Evolutionary conservation across 1,140 invertebrate genomes (phyloP), one percentile per base, ranked within the genome.

Genomic region (Drosophila repleta): DNA sequence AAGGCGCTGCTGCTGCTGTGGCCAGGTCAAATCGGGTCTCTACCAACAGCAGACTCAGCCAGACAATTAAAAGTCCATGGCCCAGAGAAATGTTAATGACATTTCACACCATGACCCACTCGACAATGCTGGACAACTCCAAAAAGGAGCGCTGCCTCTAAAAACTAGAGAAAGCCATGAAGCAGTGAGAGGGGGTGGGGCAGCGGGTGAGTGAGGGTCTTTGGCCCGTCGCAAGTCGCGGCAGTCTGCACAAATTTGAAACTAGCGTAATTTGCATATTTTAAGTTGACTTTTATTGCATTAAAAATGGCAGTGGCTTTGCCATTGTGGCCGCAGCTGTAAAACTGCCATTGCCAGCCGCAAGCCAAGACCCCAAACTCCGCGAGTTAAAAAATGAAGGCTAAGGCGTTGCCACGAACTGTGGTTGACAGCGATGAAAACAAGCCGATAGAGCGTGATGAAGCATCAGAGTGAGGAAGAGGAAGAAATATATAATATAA

Each of bases 241-340:
- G 66, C 64, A 73, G 78, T 78, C 68, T 79, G 83, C 79, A 87
- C 75, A 87, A 87, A 87, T 88, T 84, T 72, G 83, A 87, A 87
- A 87, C 83, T 87, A 87, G 79, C 79, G 83, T 87, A 87, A 87
- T 87, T 87, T 87, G 83, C 83, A 87, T 87, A 87, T 87, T 87
- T 87, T 87, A 87, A 87, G 83, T 87, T 87, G 83, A 87, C 83
- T 87, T 87, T 87, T 87, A 87, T 87, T 87, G 83, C 83, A 87
- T 87, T 87, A 87, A 87, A 88, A 88, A 88, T 88, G 83, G 76
- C 61, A 88, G 76, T 88, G 68, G 74, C 68, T 78, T 70, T 68
- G 72, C 82, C 74, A 78, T 83, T 88, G 71, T 81, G 79, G 76
- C 83, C 83, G 64, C 82, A 88, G 64, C 74, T 65, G 67, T 75